Conservation (phyloP, 1,140 invertebrate species). For the Leptinotarsa defecta region DNA sequence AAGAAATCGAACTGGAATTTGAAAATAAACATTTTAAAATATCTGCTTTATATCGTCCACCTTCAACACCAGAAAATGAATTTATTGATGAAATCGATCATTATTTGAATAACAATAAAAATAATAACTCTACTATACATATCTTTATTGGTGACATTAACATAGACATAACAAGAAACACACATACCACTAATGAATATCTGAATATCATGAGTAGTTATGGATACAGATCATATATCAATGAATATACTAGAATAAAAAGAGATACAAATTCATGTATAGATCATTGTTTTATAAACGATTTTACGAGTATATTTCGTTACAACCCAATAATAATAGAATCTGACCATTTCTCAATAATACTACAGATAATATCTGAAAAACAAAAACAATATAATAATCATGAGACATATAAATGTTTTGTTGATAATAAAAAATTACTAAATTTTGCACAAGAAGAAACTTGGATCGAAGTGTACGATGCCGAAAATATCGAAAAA, state of each 20-base stretch:
- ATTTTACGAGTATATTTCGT: not conserved
- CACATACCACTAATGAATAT: not conserved
- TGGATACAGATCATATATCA: not conserved
- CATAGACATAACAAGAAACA: too few species aligned
- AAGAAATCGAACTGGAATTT: conserved; percentile 2
- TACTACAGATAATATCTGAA: conserved; percentile 11
- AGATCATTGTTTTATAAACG: conserved; percentile 9
- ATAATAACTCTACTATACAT: conserved; percentile 9
- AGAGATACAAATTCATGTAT: not conserved
- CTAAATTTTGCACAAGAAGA: conserved; percentile 6
- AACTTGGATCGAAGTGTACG: not conserved
- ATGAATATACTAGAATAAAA: conserved; percentile 11
- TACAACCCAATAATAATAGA: not conserved
- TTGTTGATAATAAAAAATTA: not conserved
- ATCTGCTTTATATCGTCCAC: conserved; percentile 10
- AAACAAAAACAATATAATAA: conserved; percentile 9
- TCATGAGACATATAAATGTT: conserved; percentile 3
- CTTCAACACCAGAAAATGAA: conserved; percentile 13
- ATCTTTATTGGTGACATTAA: conserved; percentile 4
- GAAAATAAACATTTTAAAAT: conserved; percentile 4
- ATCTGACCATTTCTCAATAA: not conserved
- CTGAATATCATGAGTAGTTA: conserved; percentile 9
- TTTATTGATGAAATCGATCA: conserved; percentile 13
- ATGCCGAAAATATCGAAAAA: conserved; percentile 6
- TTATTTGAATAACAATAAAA: conserved; percentile 3